A percentile compares a stretch with the other conserved stretches of the same genome.
Conservation (phyloP, 2,888 invertebrate species). For the Ypsolopha sequella region DNA sequence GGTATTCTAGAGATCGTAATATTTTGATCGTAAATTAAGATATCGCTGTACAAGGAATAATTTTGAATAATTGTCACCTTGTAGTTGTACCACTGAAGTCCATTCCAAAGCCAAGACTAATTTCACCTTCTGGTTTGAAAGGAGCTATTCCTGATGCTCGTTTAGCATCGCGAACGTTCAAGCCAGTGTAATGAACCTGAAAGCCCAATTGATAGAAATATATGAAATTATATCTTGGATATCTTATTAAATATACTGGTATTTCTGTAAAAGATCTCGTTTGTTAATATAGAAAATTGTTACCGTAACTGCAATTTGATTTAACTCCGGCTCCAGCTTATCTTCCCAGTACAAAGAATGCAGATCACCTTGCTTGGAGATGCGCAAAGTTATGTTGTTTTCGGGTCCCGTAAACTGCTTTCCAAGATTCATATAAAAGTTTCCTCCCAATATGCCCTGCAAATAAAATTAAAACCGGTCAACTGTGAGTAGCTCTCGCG, state of each 20-base stretch:
- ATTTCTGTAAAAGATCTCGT: too few relatives aligned
- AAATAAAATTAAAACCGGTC: background rate
- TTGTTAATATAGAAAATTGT: background rate
- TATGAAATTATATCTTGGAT: background rate
- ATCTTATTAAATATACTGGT: background rate
- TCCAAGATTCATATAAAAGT: constrained; percentile 20
- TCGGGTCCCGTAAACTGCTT: constrained; percentile 7
- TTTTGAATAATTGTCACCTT: constrained; percentile 18
- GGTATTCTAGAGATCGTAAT: too few relatives aligned
- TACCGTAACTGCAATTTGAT: constrained; percentile 29
- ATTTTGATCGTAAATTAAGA: too few relatives aligned
- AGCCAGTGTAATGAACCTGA: constrained; percentile 30
- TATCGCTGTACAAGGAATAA: too few relatives aligned
- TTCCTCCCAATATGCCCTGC: constrained; percentile 24
- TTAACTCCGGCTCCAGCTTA: constrained; percentile 8
- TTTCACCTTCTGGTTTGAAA: constrained; percentile 4
- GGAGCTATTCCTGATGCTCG: constrained; percentile 17
- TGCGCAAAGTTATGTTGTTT: constrained; percentile 15
- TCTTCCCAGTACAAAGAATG: constrained; percentile 29
- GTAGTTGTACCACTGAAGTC: constrained; percentile 38
- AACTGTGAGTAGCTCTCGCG: too few relatives aligned
- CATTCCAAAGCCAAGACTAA: constrained; percentile 19
- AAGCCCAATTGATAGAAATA: background rate
- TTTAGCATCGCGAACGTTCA: constrained; percentile 22
- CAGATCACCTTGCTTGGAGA: constrained; percentile 19